A percentile compares a stretch with the other conserved stretches of the same genome.
phyloP scores from a whole-genome alignment of 30 jellyfish, hydroid and myxozoan genomes.

The Clytia hemisphaerica region DNA sequence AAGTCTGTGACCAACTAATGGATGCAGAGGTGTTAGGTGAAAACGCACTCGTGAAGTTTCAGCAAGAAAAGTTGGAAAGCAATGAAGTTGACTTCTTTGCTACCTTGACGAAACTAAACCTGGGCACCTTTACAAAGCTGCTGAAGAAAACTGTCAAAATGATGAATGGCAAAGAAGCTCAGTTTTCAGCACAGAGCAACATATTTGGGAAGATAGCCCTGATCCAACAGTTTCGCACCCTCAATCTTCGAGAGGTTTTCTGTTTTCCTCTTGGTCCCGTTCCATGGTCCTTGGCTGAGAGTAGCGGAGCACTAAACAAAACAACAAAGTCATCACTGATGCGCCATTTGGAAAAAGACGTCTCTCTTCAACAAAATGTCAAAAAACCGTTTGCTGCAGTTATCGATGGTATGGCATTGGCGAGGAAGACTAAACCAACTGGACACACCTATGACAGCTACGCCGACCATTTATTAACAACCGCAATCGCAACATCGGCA shows the following conservation, averaged over 20 bases:
- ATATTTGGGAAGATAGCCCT: background rate
- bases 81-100: conserved; percentile 12
- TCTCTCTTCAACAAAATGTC: background rate
- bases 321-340: conserved; percentile 20
- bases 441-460: too few species aligned
- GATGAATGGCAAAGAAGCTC: background rate
- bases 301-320: conserved; percentile 13
- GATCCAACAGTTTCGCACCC: background rate
- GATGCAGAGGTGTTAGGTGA: conserved; percentile 22
- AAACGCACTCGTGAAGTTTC: conserved; percentile 13
- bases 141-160: conserved; percentile 4
- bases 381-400: background rate
- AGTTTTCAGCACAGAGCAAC: background rate
- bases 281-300: conserved; percentile 36
- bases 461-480: background rate
- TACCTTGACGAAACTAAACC: conserved; percentile 15
- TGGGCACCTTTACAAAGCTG: conserved; percentile 11
- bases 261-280: conserved; percentile 17
- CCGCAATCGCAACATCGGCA: background rate
- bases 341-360: conserved; percentile 25
- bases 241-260: background rate
- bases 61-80: conserved; percentile 3
- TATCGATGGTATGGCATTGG: conserved; percentile 11
- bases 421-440: conserved; percentile 10
- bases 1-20: conserved; percentile 19